These are phyloP conservation scores for Sebastes miniatus DNA, from an alignment of 2,797 vertebrate genomes.

Conservation along the genomic window DNA sequence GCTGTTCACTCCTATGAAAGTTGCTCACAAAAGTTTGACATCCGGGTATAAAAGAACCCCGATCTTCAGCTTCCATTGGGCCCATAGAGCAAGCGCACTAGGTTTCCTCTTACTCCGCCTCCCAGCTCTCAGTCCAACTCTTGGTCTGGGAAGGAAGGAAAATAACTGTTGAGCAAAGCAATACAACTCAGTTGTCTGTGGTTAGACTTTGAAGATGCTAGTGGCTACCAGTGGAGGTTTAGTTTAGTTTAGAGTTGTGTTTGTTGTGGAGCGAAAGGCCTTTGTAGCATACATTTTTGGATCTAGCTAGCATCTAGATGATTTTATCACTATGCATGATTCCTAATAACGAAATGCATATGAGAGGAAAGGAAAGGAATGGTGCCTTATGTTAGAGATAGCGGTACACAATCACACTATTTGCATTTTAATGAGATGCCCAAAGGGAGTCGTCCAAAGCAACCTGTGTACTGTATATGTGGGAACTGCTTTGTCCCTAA, in stretches of 20 bases:
- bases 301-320: not conserved
- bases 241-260: not conserved
- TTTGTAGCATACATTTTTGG: not conserved
- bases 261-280: not conserved
- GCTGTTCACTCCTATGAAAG: too few relatives aligned
- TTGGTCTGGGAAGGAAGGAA: too few relatives aligned
- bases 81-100: too few relatives aligned
- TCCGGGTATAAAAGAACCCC: too few relatives aligned
- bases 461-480: constrained; percentile 1
- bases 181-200: not conserved
- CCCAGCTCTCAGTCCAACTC: too few relatives aligned
- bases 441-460: constrained; percentile 15
- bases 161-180: not conserved
- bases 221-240: not conserved
- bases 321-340: constrained; percentile 25
- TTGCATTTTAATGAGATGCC: constrained; percentile 56
- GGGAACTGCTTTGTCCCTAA: constrained; percentile 33
- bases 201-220: not conserved
- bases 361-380: not conserved
- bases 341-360: constrained; percentile 11
- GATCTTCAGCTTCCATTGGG: too few relatives aligned
- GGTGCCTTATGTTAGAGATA: constrained; percentile 4
- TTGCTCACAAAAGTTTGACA: too few relatives aligned
- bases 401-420: constrained; percentile 38
- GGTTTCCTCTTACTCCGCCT: too few relatives aligned